Base-by-base conservation (phyloP, 1,140 invertebrate species). In the Drosophila seguyi region DNA sequence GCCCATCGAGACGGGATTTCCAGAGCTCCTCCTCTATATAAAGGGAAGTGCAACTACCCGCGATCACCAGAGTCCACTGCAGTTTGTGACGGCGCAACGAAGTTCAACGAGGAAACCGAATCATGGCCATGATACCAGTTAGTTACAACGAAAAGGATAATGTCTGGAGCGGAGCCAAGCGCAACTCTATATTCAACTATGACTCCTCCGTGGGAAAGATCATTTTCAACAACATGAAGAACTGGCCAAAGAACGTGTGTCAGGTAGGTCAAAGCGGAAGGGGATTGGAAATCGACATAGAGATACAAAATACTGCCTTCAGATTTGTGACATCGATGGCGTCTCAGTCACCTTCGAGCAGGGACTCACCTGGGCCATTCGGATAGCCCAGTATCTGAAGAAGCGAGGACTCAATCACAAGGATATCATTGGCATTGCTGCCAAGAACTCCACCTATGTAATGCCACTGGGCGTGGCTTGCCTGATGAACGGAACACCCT, bases 351-450 rank as follows among this genome's bases (percentile, higher is more conserved):
- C 91, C 14, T 84, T 78, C 39, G 59, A 42, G 5, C 62, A 87
- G 57, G 69, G 63, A 7, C 53, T 92, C 20, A 80, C 82, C n/a
- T 81, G 79, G 79, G 77, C 84, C n/a, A 81, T 90, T 31, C 84
- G 91, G 4, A 80, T 92, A 31, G 91, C 91, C 0, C 82, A 90
- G 57, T 73, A 80, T 10, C 56, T 92, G 1, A 81, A 87, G 58
- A 65, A 75, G 11, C 62, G 85, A 0, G 79, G 80, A 4, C 44
- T 92, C 0, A 74, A 72, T 18, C 63, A 90, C 20, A 81, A 87
- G 41, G 91, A 92, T 69, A 74, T 92, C 2, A 79, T 92, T 48
- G 91, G 91, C 0, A 91, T 92, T 31, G 67, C 68, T 0, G 91
- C 91, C 6, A 81, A 74, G 14, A 92, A 92, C 59, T 81, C 77